Percentiles rank a stretch among this genome's conserved stretches.
phyloP scores from a whole-genome alignment of 1,140 invertebrate genomes.

The Drosophila melanica region DNA sequence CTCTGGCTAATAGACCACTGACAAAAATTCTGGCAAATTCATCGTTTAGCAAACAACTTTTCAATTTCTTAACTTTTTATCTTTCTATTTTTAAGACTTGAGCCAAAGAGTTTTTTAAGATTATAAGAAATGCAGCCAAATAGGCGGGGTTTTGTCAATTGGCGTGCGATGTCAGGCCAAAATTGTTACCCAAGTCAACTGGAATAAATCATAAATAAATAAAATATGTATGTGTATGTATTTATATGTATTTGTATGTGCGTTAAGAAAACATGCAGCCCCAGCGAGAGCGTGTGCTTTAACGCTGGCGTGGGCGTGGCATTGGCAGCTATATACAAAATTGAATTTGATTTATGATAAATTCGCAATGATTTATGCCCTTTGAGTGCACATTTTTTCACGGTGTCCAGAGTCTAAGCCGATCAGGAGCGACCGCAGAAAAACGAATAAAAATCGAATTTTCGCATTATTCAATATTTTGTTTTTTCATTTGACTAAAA shows the following conservation, averaged over 20 bases:
- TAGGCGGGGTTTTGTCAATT: constrained; percentile 25
- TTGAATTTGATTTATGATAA: constrained; percentile 82
- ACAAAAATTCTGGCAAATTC: background rate
- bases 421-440: constrained; percentile 56
- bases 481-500: constrained; percentile 67
- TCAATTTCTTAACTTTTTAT: constrained; percentile 10
- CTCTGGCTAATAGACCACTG: background rate
- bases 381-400: constrained; percentile 57
- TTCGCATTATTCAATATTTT: constrained; percentile 60
- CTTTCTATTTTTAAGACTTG: background rate
- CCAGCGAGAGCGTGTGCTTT: background rate
- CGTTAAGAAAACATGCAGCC: constrained; percentile 49
- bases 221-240: constrained; percentile 36
- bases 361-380: constrained; percentile 79
- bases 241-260: constrained; percentile 12
- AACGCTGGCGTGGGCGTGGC: constrained; percentile 16
- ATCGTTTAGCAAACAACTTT: background rate
- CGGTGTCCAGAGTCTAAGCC: constrained; percentile 71
- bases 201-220: constrained; percentile 78
- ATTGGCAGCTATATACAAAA: constrained; percentile 53
- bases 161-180: constrained; percentile 22
- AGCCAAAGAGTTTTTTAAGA: too few species aligned
- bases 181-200: constrained; percentile 71
- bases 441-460: constrained; percentile 52
- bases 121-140: constrained; percentile 19